Base-by-base conservation (phyloP, 2,113 vertebrate species). In the Percopsis transmontana region DNA sequence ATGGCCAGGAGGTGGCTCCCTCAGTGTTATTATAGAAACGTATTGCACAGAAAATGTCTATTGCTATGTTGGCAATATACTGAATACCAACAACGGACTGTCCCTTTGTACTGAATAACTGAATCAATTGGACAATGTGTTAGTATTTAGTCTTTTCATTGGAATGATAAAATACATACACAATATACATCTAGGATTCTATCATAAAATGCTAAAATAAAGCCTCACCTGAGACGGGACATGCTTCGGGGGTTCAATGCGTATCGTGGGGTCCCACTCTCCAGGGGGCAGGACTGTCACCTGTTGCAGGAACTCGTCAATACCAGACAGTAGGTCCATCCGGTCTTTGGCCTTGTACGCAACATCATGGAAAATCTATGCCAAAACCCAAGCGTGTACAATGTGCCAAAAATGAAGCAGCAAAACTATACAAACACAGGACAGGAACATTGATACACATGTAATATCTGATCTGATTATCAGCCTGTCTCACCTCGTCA, bases 271-370 rank as follows among this genome's bases (percentile, higher is more conserved):
- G 87, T 98, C 96, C 96, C 96, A 98, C 79, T 98, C 96, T 71
- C 96, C 96, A 47, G 96, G 96, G 79, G 96, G 96, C 39, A 98
- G 87, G 66, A 98, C 96, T 68, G 95, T 98, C 62, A 98, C 96
- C 91, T 98, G 96, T 87, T 98, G 96, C 76, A 98, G 94, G 90
- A 98, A 98, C 78, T 98, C 96, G 82, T 98, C 96, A 70, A 98
- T 95, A 83, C 96, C 96, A 65, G 96, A 96, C 59, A 98, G 90
- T 15, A 98, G 93, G 89, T 98, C 95, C 20, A 92, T 96, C 82
- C 96, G 82, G 82, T 98, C 96, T 91, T 97, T 98, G 79, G 96
- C 96, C 91, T 97, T 98, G 87, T 98, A 98, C 39, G 96, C 96
- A 84, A 98, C 96, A 72, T 98, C 96, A 42, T 97, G 95, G 87